Base-by-base conservation (phyloP, 2,888 invertebrate species). In the Ichneumoninae sp. region DNA sequence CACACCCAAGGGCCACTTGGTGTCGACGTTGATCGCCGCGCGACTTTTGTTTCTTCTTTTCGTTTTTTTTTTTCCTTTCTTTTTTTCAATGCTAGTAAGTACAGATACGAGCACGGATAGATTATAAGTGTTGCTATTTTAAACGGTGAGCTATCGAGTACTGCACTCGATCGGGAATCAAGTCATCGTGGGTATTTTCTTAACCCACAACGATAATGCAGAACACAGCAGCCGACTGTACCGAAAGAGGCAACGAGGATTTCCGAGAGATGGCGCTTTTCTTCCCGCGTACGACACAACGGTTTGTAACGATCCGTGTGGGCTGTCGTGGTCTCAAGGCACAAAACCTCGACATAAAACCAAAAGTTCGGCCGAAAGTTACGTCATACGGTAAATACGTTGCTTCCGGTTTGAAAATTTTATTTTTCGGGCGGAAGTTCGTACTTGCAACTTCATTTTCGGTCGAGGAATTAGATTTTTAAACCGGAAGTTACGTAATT, bases 211-310 rank as follows among this genome's bases (percentile, higher is more conserved):
- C 57, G 57, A 26, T 57, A 57, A 13, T 57, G 57, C 57, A 57
- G 44, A 47, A 47, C 26, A 22, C 22, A 26, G 57, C 57, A 26
- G 63, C 7, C 63, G 33, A 63, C 33, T 5, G 63, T 33, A 33
- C 33, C 30, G 63, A 63, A 47, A 16, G 4, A 3, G 5, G 33
- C 6, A 4, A 63, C 63, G 16, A 13, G 7, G 16, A n/a, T 63
- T 33, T 1, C 63, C 63, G 33, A 63, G 63, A 63, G 63, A 63
- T 63, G 63, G 30, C 63, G 63, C 63, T 63, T 30, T 33, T 52
- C 30, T n/a, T 33, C 33, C 33, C 63, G 63, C 33, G n/a, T 7
- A 63, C 33, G 13, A 26, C 33, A 13, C n/a, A 16, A 33, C 63
- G 60, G 3, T 60, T 16, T 30, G 22, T 13, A 60, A 13, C 13